Percentiles rank a stretch among this genome's conserved stretches.
Conservation (phyloP, 2,888 invertebrate species). For the Ichneumon xanthorius region DNA sequence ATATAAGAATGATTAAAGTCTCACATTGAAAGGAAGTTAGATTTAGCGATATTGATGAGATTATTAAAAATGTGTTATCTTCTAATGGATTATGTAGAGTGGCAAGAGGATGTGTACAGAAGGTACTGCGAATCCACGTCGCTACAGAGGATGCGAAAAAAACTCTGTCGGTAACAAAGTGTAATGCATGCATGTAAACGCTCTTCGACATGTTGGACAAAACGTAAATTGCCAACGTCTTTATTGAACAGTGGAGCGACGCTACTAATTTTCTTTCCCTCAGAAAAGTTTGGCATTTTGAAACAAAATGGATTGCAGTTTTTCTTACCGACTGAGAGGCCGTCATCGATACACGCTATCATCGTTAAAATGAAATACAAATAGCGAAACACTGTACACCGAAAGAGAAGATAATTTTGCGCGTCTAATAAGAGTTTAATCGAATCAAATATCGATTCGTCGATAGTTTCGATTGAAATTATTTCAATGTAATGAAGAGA, state of each 20-base stretch:
- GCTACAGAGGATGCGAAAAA: neutral
- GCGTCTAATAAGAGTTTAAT: neutral
- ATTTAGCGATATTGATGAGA: neutral
- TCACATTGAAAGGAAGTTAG: neutral
- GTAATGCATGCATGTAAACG: neutral
- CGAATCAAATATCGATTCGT: neutral
- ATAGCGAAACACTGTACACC: no score
- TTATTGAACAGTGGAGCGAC: neutral
- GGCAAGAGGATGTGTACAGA: neutral
- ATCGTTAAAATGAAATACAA: no score
- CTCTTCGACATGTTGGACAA: neutral
- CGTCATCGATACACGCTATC: no score
- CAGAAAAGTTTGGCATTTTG: neutral
- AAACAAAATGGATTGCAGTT: neutral
- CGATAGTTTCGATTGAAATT: neutral
- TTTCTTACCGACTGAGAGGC: neutral
- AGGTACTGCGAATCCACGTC: neutral
- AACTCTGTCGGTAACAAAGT: neutral
- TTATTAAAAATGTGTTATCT: neutral
- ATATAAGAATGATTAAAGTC: neutral
- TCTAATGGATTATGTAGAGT: neutral
- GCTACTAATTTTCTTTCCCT: neutral
- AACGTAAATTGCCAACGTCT: neutral
- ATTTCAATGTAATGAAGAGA: neutral
- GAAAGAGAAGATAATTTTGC: neutral